These are phyloP conservation scores for Eubasilissa regina DNA, from an alignment of 1,140 invertebrate species.

Conservation along the genomic window DNA sequence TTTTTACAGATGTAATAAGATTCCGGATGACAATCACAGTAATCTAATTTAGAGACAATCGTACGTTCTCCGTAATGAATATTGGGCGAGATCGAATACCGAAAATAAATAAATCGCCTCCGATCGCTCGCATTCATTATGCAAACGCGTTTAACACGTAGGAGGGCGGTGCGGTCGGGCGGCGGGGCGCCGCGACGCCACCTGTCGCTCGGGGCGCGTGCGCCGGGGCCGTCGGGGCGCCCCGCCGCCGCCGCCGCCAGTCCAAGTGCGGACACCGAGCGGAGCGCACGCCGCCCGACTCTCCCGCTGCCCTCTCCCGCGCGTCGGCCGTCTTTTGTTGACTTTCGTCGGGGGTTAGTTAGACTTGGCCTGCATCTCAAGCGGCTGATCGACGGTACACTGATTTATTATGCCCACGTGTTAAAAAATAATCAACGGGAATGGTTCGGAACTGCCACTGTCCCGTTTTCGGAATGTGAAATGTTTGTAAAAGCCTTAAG, in stretches of 20 bases:
- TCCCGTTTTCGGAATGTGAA: slow-evolving; percentile 20
- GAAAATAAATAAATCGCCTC: slow-evolving; percentile 37
- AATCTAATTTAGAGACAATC: too few species aligned
- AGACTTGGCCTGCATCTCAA: slow-evolving; percentile 7
- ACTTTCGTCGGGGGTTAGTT: slow-evolving; percentile 26
- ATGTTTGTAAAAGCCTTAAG: not conserved
- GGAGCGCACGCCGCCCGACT: slow-evolving; percentile 33
- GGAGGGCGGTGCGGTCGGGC: not conserved
- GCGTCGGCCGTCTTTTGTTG: slow-evolving; percentile 39
- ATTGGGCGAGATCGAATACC: not conserved
- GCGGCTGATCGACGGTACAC: slow-evolving; percentile 6
- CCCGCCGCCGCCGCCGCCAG: slow-evolving; percentile 28
- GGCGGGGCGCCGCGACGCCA: slow-evolving; percentile 41
- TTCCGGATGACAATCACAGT: too few species aligned
- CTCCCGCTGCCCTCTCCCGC: slow-evolving; percentile 27
- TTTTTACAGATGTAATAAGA: too few species aligned
- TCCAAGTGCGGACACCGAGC: slow-evolving; percentile 37
- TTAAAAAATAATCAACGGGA: not conserved
- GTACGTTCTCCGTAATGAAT: too few species aligned
- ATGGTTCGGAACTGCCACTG: not conserved
- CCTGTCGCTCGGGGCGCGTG: slow-evolving; percentile 58
- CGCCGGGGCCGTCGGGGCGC: slow-evolving; percentile 41
- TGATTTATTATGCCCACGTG: slow-evolving; percentile 30
- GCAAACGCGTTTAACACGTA: slow-evolving; percentile 44
- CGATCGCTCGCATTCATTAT: slow-evolving; percentile 44